phyloP scores from a whole-genome alignment of 2,797 vertebrate species.

The Helostoma temminkii region DNA sequence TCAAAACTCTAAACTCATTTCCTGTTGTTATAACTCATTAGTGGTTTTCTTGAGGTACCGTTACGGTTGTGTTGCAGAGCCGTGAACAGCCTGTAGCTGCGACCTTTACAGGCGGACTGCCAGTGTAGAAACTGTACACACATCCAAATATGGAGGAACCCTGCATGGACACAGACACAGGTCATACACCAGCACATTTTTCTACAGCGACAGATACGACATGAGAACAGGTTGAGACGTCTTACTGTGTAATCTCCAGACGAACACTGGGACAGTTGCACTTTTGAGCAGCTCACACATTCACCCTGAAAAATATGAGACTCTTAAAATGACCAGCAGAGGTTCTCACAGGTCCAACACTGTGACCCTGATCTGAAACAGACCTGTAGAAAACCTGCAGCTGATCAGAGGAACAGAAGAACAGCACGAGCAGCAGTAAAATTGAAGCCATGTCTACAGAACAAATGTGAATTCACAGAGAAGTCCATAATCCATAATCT shows the following conservation, averaged over 20 bases:
- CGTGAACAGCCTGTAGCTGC: constrained; percentile 70
- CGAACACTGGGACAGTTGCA: constrained; percentile 32
- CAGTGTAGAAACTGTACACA: constrained; percentile 37
- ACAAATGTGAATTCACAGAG: too few species aligned
- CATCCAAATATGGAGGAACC: constrained; percentile 70
- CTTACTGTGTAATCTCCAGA: constrained; percentile 75
- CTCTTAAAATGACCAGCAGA: too few species aligned
- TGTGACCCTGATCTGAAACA: too few species aligned
- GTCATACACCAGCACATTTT: neutral
- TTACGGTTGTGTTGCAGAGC: constrained; percentile 80
- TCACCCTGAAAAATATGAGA: constrained; percentile 51
- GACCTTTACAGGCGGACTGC: neutral
- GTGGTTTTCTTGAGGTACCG: too few species aligned
- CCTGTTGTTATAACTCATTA: too few species aligned
- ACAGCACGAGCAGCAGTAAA: too few species aligned
- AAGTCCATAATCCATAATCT: too few species aligned
- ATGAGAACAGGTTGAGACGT: neutral
- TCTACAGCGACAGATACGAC: neutral
- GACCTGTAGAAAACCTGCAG: too few species aligned
- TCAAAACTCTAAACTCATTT: too few species aligned
- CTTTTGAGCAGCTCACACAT: constrained; percentile 58
- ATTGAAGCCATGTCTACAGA: too few species aligned
- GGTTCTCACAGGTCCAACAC: too few species aligned
- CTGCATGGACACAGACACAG: constrained; percentile 58
- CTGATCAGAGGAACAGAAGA: too few species aligned